Conservation (phyloP, 2,888 invertebrate species). For the Calameuta filiformis region DNA sequence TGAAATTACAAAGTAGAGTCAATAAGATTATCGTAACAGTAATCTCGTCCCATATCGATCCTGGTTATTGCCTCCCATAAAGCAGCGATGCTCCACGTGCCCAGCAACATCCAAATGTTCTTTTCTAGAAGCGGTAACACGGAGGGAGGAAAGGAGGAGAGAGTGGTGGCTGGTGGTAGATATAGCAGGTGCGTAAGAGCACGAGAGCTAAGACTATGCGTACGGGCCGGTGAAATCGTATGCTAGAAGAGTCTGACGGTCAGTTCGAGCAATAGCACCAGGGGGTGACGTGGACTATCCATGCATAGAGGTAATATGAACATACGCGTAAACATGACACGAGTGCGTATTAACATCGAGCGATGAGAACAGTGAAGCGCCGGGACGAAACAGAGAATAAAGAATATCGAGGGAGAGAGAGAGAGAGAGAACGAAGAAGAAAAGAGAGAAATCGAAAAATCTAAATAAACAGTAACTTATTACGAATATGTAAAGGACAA, state of each 20-base stretch:
- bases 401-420: not conserved
- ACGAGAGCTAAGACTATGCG: slow-evolving; percentile 59
- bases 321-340: not conserved
- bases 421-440: not conserved
- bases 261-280: slow-evolving; percentile 33
- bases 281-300: slow-evolving; percentile 34
- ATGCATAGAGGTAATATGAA: not conserved
- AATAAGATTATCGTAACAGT: not conserved
- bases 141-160: slow-evolving; percentile 45
- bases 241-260: slow-evolving; percentile 40
- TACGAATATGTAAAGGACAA: not conserved
- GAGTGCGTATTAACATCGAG: not conserved
- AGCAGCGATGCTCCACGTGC: not conserved
- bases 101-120: slow-evolving; percentile 13
- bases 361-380: not conserved
- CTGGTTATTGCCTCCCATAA: not conserved
- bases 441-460: not conserved
- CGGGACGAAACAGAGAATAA: not conserved
- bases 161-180: slow-evolving; percentile 57
- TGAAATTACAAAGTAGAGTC: not conserved
- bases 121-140: slow-evolving; percentile 53
- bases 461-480: not conserved
- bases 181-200: slow-evolving; percentile 57
- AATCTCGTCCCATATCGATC: not conserved
- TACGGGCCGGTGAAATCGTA: slow-evolving; percentile 57